Evolutionary conservation across 1,140 invertebrate genomes (phyloP).

Genomic region (Drosophila guanche): DNA sequence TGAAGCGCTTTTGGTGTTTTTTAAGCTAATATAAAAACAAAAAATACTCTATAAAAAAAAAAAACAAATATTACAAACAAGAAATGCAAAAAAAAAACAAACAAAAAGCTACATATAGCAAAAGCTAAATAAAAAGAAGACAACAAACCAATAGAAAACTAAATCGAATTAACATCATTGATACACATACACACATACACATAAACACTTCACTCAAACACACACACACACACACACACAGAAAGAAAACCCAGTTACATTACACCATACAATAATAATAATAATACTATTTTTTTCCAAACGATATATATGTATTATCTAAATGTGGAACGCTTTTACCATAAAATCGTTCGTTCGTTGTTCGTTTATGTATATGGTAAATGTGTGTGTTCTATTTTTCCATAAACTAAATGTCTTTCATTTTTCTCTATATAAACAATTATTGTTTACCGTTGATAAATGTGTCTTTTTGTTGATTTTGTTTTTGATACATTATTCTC

Average conservation of each 20-base stretch:
- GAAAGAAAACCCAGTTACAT: conserved; percentile 38
- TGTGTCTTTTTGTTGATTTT: not conserved
- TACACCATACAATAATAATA: conserved; percentile 36
- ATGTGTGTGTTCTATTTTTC: conserved; percentile 80
- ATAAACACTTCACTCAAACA: conserved; percentile 20
- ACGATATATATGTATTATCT: conserved; percentile 81
- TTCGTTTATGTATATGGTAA: conserved; percentile 83
- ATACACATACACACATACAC: conserved; percentile 38
- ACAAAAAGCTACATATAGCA: conserved; percentile 24
- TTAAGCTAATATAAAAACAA: conserved; percentile 58
- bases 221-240: conserved; percentile 30
- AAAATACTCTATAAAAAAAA: conserved; percentile 38
- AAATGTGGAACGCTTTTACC: conserved; percentile 83
- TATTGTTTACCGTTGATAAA: conserved; percentile 6
- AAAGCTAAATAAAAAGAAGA: conserved; percentile 17
- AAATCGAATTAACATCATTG: conserved; percentile 65
- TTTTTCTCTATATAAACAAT: conserved; percentile 37
- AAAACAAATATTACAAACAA: conserved; percentile 36
- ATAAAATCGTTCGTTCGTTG: conserved; percentile 82
- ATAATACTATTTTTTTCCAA: conserved; percentile 54
- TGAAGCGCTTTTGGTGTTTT: conserved; percentile 79
- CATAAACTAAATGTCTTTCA: conserved; percentile 68
- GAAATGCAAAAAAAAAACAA: conserved; percentile 33
- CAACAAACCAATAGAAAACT: conserved; percentile 30
- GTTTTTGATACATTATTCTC: not conserved